These are phyloP conservation scores for Lordiphosa stackelbergi DNA, from an alignment of 1,140 invertebrate species.

Conservation along the genomic window DNA sequence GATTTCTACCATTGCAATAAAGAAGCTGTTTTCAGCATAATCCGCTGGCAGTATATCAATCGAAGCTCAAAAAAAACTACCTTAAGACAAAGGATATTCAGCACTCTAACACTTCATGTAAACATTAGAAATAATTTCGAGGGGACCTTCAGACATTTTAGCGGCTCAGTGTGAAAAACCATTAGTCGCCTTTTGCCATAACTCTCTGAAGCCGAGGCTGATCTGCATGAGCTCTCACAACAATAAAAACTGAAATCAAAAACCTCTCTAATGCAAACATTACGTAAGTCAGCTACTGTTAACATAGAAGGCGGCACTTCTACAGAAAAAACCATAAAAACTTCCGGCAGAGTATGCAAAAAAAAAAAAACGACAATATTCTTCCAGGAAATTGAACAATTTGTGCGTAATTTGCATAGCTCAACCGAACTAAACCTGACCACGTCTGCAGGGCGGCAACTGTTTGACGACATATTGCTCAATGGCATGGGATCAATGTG, in stretches of 20 bases:
- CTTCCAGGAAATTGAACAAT: slow-evolving; percentile 71
- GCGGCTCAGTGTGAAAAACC: slow-evolving; percentile 67
- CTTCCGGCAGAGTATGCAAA: slow-evolving; percentile 40
- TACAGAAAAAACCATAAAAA: slow-evolving; percentile 59
- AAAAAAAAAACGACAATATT: slow-evolving; percentile 34
- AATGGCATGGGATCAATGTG: slow-evolving; percentile 63
- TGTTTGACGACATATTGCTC: slow-evolving; percentile 74
- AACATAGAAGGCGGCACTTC: slow-evolving; percentile 35
- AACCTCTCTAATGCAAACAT: slow-evolving; percentile 62
- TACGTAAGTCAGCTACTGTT: slow-evolving; percentile 65
- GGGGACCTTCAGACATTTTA: slow-evolving; percentile 48
- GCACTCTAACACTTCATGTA: slow-evolving; percentile 26
- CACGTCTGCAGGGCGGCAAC: slow-evolving; percentile 52
- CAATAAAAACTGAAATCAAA: slow-evolving; percentile 65
- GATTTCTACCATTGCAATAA: background rate
- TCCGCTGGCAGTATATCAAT: too few relatives aligned
- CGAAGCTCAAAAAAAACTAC: background rate
- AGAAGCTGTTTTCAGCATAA: background rate
- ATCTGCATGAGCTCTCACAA: slow-evolving; percentile 26
- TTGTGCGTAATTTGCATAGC: slow-evolving; percentile 67
- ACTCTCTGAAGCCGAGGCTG: slow-evolving; percentile 17
- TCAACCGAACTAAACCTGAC: slow-evolving; percentile 22
- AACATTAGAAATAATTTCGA: slow-evolving; percentile 50
- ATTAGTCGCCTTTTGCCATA: slow-evolving; percentile 40
- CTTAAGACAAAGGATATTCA: slow-evolving; percentile 26